Base-by-base conservation (phyloP, 2,797 vertebrate genomes). In the Enteromius paludinosus region DNA sequence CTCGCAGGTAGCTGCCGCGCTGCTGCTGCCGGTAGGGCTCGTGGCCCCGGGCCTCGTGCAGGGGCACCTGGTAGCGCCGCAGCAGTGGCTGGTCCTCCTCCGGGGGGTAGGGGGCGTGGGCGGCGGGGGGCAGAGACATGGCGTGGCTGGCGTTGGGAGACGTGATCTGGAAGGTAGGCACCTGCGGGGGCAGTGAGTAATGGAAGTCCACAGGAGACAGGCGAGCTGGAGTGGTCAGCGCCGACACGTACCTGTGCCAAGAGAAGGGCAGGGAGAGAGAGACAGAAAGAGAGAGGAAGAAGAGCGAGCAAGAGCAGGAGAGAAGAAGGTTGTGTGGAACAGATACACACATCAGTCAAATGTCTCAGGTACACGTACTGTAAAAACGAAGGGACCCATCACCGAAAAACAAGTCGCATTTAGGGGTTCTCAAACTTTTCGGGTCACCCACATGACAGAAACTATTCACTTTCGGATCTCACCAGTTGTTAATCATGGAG, bases 111-210 rank as follows among this genome's bases (percentile, higher is more conserved):
- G 93, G 96, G 91, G 95, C 92, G 90, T 93, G 96, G 69, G 96
- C 96, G 5, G 96, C 97, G 0, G 97, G 97, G 5, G 97, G 97
- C 87, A 98, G 94, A 79, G 97, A 98, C 90, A 96, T 95, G 30
- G 97, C 97, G 0, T 98, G 98, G 56, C 94, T 96, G 18, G 97
- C 95, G 90, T 97, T 98, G 69, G 96, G 97, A 56, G 97, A 97
- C 38, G 98, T 98, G 94, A 99, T 98, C 95, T 99, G 97, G 66
- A 99, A 98, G 89, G 96, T 98, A 90, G 97, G 97, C 95, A 98
- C 96, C 96, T 97, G 96, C 12, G 96, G 93, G 85, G 97, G 93
- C 93, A 98, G 94, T 86, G 97, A 97, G 94, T 97, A 99, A 93
- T 97, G 97, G 95, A 98, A 96, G 92, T 99, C 97, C 87, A 98